A percentile compares a stretch with the other conserved stretches of the same genome.
Conservation (phyloP, 2,797 vertebrate species). For the Macropus fuliginosus region DNA sequence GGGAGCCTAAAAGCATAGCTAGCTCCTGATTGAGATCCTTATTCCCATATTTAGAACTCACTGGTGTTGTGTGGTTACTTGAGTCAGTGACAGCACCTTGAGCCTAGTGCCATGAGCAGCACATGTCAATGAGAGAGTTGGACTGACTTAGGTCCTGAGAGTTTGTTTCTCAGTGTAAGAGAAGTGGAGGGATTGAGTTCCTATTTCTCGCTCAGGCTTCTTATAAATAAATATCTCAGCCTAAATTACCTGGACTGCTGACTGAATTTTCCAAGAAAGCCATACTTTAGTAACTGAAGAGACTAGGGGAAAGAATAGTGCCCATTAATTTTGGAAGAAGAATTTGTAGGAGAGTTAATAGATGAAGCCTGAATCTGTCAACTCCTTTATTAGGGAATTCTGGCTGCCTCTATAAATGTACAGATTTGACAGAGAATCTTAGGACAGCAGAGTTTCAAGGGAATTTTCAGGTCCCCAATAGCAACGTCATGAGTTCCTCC, state of each 20-base stretch:
- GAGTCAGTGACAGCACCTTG: too few species aligned
- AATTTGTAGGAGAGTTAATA: constrained; percentile 64
- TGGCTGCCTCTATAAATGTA: not conserved
- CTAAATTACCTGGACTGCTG: constrained; percentile 45
- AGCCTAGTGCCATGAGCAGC: not conserved
- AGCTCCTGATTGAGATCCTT: not conserved
- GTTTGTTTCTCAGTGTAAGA: not conserved
- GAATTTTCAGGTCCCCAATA: not conserved
- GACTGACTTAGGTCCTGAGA: not conserved
- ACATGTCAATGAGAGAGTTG: not conserved
- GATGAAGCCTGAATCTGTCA: constrained; percentile 65
- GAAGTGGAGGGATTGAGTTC: not conserved
- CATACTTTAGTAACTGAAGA: constrained; percentile 58
- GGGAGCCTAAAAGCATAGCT: not conserved
- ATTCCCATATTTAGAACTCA: not conserved
- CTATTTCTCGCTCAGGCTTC: constrained; percentile 39
- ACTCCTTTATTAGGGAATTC: constrained; percentile 33
- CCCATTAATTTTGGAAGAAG: constrained; percentile 66
- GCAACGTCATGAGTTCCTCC: not conserved
- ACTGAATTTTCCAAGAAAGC: constrained; percentile 66
- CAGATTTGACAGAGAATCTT: not conserved
- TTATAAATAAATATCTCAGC: constrained; percentile 56
- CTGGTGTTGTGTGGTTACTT: not conserved
- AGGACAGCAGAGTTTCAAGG: not conserved
- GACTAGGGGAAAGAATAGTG: constrained; percentile 33